Base-by-base conservation (phyloP, 1,140 invertebrate species). In the Eueides isabella region DNA sequence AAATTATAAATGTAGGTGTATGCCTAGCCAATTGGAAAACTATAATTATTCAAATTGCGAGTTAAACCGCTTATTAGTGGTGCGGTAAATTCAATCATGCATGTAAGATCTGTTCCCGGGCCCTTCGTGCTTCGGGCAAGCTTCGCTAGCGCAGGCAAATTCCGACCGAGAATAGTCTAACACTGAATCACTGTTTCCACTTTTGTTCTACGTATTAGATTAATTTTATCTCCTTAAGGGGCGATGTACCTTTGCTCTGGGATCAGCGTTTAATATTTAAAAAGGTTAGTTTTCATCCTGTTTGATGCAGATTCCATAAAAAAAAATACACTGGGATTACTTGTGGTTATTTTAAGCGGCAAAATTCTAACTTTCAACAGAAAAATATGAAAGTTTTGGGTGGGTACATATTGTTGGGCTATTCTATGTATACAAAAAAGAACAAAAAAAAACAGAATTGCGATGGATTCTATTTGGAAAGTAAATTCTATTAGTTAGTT, bases 1-100 rank as follows among this genome's bases (percentile, higher is more conserved):
- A 72, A 77, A 78, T 82, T 79, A 80, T 73, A 64, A 71, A 68
- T 48, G 64, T 71, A 73, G 62, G 74, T 71, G 71, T 68, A 69
- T 72, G 74, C 72, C 76, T 76, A 75, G 31, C 69, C 68, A 77
- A 75, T 81, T 72, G 71, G 78, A 77, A 78, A 84, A 74, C 73
- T 75, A 79, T 84, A 84, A 82, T 79, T 80, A 84, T 84, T 84
- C 78, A 82, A 84, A 84, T 81, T 75, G 80, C 82, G 69, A 84
- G 73, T 80, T 77, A 74, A 82, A 80, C 80, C 77, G 78, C 71
- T 85, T 83, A 88, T 87, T 86, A 88, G 78, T 74, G 79, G 76
- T 79, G 82, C 82, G 83, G 85, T 71, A 74, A 75, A 80, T 78
- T 79, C 72, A 81, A 76, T 77, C 66, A 75, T 68, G 74, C 75